Evolutionary conservation across 2,888 invertebrate genomes (phyloP), one percentile per base, ranked within the genome.

Genomic region (Macrosoma leucophasiata): DNA sequence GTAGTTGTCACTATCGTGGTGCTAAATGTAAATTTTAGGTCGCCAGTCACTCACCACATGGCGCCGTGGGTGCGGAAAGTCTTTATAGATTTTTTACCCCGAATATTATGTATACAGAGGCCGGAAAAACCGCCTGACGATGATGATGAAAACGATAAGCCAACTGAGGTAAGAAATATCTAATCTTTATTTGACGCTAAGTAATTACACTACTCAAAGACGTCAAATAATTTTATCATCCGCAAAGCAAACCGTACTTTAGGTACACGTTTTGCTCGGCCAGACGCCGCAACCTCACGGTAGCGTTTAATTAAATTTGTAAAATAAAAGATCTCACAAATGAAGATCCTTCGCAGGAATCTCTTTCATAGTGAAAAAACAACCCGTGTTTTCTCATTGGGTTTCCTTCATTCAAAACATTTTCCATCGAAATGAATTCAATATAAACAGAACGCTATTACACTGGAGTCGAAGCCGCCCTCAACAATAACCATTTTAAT

Each of bases 1-100:
- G 95, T 96, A 62, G 94, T 96, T 53, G 94, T 95, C 63, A 96
- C 96, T 61, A 96, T 96, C 75, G 93, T 93, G 60, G 96, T 96
- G 73, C 88, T 96, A 62, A 96, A 96, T 77, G 94, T 96, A 62
- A 96, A 96, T 86, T 95, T 93, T 85, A 86, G 89, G 84, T 95
- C 95, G 41, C 96, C 96, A 20, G 95, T 96, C 40, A 96, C 96
- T 45, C 96, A 96, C 74, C 91, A 92, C 56, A 92, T 96, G 91
- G 90, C 94, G 41, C 95, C 94, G 32, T 96, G 95, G 95, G 95
- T 96, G 61, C 89, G 92, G 55, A 88, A 90, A 60, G 86, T 95
- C 67, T 95, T 95, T 81, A 93, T 94, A 76, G 90, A 93, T 74
- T 88, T 92, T 69, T 87, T 95, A 76, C 95, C 95, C 47, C 92